Base-by-base conservation (phyloP, 2,797 vertebrate genomes). In the Microcaecilia unicolor region DNA sequence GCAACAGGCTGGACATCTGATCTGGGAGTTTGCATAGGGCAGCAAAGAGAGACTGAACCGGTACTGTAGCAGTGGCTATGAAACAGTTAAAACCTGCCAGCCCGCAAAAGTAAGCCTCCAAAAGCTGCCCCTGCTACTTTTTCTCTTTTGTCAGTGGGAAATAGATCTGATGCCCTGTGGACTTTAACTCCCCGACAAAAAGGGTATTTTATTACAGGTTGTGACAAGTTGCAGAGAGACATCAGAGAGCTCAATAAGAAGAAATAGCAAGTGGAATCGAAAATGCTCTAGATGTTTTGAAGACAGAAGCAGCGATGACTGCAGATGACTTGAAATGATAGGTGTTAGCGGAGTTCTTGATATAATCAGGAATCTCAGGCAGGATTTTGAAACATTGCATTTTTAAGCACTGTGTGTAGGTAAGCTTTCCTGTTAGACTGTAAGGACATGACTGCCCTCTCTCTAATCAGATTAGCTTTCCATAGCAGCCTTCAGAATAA, bases 171-270 rank as follows among this genome's bases (percentile, higher is more conserved):
- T 81, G 78, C 58, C 76, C 80, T 76, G 74, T 74, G 75, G 64
- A 74, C 77, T 78, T 58, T 31, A 67, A 52, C 64, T 74, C 67
- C n/a, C 35, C 21, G 19, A 48, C 19, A 55, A 63, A 33, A 41
- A 61, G 62, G 74, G 49, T 72, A 55, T 76, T 84, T 84, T 71
- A 76, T 86, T 76, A 76, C 69, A 70, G 81, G 78, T 75, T 86
- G 67, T 79, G 80, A 80, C 73, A 78, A 78, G 64, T 18, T 72
- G 78, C 70, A 22, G 69, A 75, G 75, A 80, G 74, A 74, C 69
- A 44, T 4, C n/a, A 48, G 57, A 44, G 62, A 71, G 61, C 77
- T 67, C 72, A 57, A 31, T 61, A 65, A 71, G 61, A 42, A 61
- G 57, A 52, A 76, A 58, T 63, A 61, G 69, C 55, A 58, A 70